These are phyloP conservation scores for Limnephilus rhombicus DNA, from an alignment of 2,888 invertebrate species.

Conservation along the genomic window DNA sequence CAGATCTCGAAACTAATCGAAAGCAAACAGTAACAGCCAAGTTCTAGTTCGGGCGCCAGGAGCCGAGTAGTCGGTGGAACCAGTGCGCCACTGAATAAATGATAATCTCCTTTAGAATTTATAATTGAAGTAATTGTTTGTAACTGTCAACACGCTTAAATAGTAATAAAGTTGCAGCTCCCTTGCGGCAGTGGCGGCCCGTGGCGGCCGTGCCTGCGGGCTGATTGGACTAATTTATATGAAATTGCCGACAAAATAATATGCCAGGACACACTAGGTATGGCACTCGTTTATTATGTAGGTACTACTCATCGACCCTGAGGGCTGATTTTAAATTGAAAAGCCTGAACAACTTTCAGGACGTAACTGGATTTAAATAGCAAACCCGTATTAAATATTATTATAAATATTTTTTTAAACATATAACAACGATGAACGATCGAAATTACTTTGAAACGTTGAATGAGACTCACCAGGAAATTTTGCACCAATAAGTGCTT, in stretches of 20 bases:
- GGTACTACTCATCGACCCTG: background rate
- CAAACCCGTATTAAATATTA: background rate
- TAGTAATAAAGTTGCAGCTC: constrained; percentile 36
- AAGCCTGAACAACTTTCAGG: background rate
- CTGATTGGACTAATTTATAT: constrained; percentile 62
- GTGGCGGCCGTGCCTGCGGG: constrained; percentile 47
- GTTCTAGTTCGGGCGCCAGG: background rate
- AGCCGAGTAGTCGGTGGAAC: background rate
- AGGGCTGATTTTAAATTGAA: background rate
- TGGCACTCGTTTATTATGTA: constrained; percentile 13
- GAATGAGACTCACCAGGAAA: background rate
- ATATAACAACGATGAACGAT: background rate
- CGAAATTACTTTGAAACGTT: background rate
- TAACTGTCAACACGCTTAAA: constrained; percentile 61
- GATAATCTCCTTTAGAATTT: constrained; percentile 52
- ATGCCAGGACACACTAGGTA: constrained; percentile 1
- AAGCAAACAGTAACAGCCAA: constrained; percentile 36
- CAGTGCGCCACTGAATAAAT: constrained; percentile 53
- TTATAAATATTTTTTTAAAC: background rate
- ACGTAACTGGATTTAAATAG: background rate
- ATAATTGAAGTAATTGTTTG: constrained; percentile 64
- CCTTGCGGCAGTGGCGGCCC: background rate
- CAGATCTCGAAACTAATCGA: constrained; percentile 41
- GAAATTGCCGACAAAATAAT: background rate
- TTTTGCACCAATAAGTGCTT: background rate